Evolutionary conservation across 2,797 vertebrate species (phyloP), one percentile per base, ranked within the genome.

Genomic region (Hozukius guyotensis): DNA sequence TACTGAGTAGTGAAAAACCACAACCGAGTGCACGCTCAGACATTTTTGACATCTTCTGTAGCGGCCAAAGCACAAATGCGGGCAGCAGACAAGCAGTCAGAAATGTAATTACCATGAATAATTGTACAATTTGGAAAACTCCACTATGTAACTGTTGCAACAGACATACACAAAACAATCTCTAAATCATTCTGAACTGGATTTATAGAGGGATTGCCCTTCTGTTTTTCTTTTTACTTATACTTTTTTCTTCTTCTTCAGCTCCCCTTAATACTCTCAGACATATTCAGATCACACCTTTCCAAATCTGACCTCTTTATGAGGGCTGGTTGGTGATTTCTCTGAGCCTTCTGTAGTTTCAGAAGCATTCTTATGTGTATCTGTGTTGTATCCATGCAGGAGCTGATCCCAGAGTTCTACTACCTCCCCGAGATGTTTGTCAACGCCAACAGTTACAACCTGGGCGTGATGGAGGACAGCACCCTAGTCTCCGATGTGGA

Each of bases 341-440:
- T 53, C 16, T 2, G 5, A 56, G 7, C 60, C 52, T 25, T 29
- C 64, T 52, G 61, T 18, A 27, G 13, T 71, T 66, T 38, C 16
- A 72, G 22, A 38, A 67, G 55, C 16, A 24, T n/a, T 31, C n/a
- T 52, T 62, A 31, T 29, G 18, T 70, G 25, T 66, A 73, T 86
- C 87, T 94, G 88, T 86, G 55, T 89, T 94, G 74, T 67, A 10
- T 12, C 25, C 81, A 24, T 84, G 38, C 92, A 99, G 99, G 99
- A 99, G 90, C 94, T 99, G 95, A 98, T 99, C 87, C 99, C 99
- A 78, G 99, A 99, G 96, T 99, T 99, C 96, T 99, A 96, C 96
- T 99, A 98, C 94, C 97, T 99, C 83, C 97, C 99, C 42, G 99
- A 99, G 96, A 99, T 99, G 97, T 99, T 99, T 94, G 96, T 98